Base-by-base conservation (phyloP, 1,140 invertebrate species). In the Eupeodes corollae region DNA sequence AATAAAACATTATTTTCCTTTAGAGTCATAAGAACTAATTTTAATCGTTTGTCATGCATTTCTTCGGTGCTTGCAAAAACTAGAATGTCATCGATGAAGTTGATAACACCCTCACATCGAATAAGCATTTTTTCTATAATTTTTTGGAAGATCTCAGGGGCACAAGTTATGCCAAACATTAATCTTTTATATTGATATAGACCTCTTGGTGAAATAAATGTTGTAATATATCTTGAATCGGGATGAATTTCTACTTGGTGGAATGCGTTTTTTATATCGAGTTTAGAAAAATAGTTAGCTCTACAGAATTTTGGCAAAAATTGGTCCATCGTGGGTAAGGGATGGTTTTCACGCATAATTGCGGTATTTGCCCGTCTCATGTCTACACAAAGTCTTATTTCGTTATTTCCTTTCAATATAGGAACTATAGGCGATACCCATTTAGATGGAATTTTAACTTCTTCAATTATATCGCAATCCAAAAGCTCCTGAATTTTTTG, bases 321-420 rank as follows among this genome's bases (percentile, higher is more conserved):
- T 31, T 59, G 54, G 26, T 52, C 58, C 54, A 71, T 59, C 15
- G 60, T 62, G 1, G 68, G 60, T 32, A 65, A 14, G 40, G 60
- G 60, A 41, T 64, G 61, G 18, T 69, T 59, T 47, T 67, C 58
- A 35, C 61, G 42, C 40, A 54, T 13, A 6, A 71, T 64, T 0
- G 68, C 67, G 53, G 55, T 37, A 47, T 67, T 68, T 1, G 61
- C 68, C 32, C 49, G 14, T 15, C 68, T 48, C 61, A 71, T 67
- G 40, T 72, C 63, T 5, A 70, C 39, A 19, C 51, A 53, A 19
- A 53, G 38, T 18, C 51, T 31, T 30, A 55, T 51, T 10, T 51
- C 49, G 1, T 42, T 45, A 16, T 50, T 48, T 38, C 48, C 26
- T 26, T 53, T 49, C 38, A 53, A 50, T 2, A 48, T 48, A 6